A percentile compares a stretch with the other conserved stretches of the same genome.
Evolutionary conservation across 92 coral and sea anemone genomes (phyloP).

Genomic region (Metridium senile): DNA sequence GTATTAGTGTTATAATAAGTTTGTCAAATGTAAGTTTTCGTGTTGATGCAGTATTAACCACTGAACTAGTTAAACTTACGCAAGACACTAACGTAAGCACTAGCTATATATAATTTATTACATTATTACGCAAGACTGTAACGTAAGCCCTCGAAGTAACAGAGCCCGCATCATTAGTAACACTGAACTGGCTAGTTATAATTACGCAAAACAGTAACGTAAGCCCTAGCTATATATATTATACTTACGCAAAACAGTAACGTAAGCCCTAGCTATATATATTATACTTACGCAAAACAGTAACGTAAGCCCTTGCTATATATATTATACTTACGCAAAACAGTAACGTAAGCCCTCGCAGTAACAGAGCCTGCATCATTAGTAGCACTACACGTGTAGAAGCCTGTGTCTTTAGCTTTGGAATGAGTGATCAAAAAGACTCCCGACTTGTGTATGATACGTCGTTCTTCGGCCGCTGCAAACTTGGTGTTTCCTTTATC

Average conservation of each 20-base stretch:
- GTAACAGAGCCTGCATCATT: conserved; percentile 77
- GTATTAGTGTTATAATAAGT: too few relatives aligned
- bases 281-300: conserved; percentile 36
- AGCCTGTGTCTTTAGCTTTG: conserved; percentile 63
- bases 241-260: too few relatives aligned
- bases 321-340: too few relatives aligned
- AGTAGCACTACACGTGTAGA: conserved; percentile 68
- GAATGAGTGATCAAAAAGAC: conserved; percentile 58
- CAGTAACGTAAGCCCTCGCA: conserved; percentile 73
- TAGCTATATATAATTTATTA: too few relatives aligned
- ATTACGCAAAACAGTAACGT: conserved; percentile 54
- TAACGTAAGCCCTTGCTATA: too few relatives aligned
- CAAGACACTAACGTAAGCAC: conserved; percentile 68
- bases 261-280: too few relatives aligned
- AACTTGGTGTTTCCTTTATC: conserved; percentile 65
- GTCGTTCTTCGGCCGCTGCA: conserved; percentile 63
- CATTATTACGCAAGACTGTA: conserved; percentile 57
- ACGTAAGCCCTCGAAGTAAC: conserved; percentile 68
- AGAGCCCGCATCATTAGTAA: conserved; percentile 77
- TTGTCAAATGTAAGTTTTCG: too few relatives aligned
- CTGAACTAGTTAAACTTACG: conserved; percentile 13
- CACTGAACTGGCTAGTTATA: too few relatives aligned
- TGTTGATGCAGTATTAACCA: too few relatives aligned
- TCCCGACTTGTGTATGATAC: conserved; percentile 43
- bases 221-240: too few relatives aligned